Percentiles rank a stretch among this genome's conserved stretches.
These are phyloP conservation scores for Hemicrepidius hirtus DNA, from an alignment of 2,888 invertebrate species.

Conservation along the genomic window DNA sequence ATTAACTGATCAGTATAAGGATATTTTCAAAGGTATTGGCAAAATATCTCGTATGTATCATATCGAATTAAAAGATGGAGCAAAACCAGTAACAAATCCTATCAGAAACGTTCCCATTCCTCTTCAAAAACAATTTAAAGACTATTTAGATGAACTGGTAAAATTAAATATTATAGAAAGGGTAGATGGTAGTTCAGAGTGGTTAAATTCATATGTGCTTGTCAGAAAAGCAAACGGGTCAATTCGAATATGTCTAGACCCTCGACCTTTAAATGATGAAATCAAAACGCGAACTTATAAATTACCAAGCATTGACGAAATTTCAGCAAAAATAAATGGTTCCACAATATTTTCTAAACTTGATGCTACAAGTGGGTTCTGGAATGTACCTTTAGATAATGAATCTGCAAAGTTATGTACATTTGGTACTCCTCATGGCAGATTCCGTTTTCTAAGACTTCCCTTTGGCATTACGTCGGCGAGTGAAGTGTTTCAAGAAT, in stretches of 20 bases:
- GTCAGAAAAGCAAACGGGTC: constrained; percentile 49
- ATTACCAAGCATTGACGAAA: no score
- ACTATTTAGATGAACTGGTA: constrained; percentile 52
- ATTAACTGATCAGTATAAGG: constrained; percentile 36
- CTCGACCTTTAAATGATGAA: constrained; percentile 50
- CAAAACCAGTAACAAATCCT: constrained; percentile 36
- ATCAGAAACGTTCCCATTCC: constrained; percentile 50
- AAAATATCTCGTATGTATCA: constrained; percentile 52
- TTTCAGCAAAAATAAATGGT: no score
- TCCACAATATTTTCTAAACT: no score
- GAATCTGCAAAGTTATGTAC: no score
- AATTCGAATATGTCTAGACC: constrained; percentile 53
- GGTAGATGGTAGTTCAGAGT: constrained; percentile 55
- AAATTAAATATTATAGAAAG: constrained; percentile 50
- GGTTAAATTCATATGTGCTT: constrained; percentile 58
- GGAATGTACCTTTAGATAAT: no score
- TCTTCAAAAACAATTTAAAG: constrained; percentile 51
- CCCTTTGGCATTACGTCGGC: no score
- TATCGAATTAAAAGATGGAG: constrained; percentile 54
- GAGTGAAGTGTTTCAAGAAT: no score
- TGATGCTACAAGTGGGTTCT: no score
- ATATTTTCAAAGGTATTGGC: constrained; percentile 53
- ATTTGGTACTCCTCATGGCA: no score
- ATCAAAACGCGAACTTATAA: no score
- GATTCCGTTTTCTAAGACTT: no score